These are phyloP conservation scores for Sturnira hondurensis DNA, from an alignment of 2,113 vertebrate species.

Conservation along the genomic window DNA sequence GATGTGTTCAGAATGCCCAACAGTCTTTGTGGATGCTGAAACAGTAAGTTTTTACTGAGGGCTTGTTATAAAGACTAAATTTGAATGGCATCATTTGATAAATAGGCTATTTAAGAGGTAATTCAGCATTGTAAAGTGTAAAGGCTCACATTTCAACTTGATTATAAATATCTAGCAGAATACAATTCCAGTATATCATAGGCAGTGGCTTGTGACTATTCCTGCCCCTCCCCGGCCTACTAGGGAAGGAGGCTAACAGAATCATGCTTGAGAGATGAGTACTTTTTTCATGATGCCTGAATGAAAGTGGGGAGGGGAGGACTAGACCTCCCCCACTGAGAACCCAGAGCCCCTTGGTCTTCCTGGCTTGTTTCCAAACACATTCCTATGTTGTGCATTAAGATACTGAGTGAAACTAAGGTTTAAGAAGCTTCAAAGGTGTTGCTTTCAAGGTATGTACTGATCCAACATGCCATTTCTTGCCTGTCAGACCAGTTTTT, in stretches of 20 bases:
- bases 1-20: constrained; percentile 92
- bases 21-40: constrained; percentile 97
- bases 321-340: no score
- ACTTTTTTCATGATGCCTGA: neutral
- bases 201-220: neutral
- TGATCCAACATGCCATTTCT: neutral
- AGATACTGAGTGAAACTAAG: neutral
- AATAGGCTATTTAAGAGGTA: neutral
- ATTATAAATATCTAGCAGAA: neutral
- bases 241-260: neutral
- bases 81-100: neutral
- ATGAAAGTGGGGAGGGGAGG: neutral
- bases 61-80: neutral
- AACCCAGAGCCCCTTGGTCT: neutral
- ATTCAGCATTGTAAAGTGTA: neutral
- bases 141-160: neutral
- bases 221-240: neutral
- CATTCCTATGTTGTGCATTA: neutral
- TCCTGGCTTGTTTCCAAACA: neutral
- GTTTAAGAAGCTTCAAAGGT: neutral
- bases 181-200: neutral
- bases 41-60: constrained; percentile 85
- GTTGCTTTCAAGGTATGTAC: neutral
- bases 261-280: neutral
- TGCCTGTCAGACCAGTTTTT: neutral